phyloP scores from a whole-genome alignment of 2,113 vertebrate species.

The Anguilla japonica region DNA sequence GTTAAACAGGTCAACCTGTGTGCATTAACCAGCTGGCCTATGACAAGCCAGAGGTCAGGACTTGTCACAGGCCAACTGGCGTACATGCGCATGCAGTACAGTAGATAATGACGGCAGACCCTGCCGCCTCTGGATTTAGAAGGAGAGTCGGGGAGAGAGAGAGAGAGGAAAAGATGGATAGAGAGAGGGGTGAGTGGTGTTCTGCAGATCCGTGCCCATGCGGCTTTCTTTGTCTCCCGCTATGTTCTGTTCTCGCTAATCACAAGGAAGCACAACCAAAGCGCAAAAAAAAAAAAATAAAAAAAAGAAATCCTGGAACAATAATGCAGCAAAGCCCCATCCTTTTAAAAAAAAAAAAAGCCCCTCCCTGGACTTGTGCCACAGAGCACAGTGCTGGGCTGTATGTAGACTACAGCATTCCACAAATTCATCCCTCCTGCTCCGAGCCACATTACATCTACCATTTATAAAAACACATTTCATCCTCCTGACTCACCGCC shows the following conservation, averaged over 20 bases:
- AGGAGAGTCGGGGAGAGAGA: background rate
- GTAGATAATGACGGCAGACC: slow-evolving; percentile 53
- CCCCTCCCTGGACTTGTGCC: background rate
- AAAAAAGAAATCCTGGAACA: background rate
- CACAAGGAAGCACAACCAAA: background rate
- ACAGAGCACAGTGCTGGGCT: background rate
- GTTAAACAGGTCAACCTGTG: background rate
- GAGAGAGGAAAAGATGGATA: background rate
- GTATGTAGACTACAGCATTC: background rate
- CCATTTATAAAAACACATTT: background rate
- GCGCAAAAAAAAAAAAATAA: background rate
- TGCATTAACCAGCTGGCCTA: background rate
- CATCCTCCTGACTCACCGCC: background rate
- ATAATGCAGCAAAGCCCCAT: background rate
- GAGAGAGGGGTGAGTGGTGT: background rate
- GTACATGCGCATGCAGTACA: slow-evolving; percentile 56
- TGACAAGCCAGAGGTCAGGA: background rate
- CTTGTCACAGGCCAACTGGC: slow-evolving; percentile 32
- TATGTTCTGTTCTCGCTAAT: background rate
- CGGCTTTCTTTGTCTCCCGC: slow-evolving; percentile 6
- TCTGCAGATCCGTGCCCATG: background rate
- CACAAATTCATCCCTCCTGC: background rate
- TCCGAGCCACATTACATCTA: background rate
- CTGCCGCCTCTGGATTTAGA: slow-evolving; percentile 19
- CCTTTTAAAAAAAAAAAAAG: background rate